These are phyloP conservation scores for Urechis unicinctus DNA, from an alignment of 2,888 invertebrate genomes.

Conservation along the genomic window DNA sequence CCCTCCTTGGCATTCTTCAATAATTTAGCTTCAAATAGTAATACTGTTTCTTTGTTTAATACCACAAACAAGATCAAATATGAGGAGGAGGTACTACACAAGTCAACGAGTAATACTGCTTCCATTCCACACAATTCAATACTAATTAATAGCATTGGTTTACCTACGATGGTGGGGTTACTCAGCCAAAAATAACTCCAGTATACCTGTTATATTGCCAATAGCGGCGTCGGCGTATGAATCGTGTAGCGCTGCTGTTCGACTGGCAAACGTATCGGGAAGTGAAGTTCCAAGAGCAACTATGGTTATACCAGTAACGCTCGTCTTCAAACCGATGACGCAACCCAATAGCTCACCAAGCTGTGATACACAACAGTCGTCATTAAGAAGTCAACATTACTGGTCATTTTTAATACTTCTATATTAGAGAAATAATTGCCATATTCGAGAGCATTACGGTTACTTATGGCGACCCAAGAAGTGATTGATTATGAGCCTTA, in stretches of 20 bases:
- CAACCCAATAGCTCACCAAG: conserved; percentile 40
- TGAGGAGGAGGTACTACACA: no score
- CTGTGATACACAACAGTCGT: conserved; percentile 18
- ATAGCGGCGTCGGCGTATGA: conserved; percentile 46
- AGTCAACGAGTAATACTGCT: no score
- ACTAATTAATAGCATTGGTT: no score
- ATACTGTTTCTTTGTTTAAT: no score
- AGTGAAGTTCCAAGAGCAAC: conserved; percentile 45
- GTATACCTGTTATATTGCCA: conserved; percentile 44
- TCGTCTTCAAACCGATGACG: conserved; percentile 37
- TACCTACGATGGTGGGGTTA: no score
- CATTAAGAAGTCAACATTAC: background rate
- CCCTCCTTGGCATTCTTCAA: no score
- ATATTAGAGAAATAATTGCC: background rate
- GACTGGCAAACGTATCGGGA: conserved; percentile 47
- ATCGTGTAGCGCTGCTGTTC: conserved; percentile 44
- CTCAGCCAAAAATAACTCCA: no score
- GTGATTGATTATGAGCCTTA: conserved; percentile 14
- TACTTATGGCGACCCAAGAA: background rate
- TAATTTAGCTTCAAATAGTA: no score
- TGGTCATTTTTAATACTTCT: background rate
- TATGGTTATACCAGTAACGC: conserved; percentile 45
- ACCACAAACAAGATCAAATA: no score
- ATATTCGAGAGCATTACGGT: background rate
- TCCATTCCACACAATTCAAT: no score